These are phyloP conservation scores for Paedocypris sp. DNA, from an alignment of 2,113 vertebrate species.

Conservation along the genomic window DNA sequence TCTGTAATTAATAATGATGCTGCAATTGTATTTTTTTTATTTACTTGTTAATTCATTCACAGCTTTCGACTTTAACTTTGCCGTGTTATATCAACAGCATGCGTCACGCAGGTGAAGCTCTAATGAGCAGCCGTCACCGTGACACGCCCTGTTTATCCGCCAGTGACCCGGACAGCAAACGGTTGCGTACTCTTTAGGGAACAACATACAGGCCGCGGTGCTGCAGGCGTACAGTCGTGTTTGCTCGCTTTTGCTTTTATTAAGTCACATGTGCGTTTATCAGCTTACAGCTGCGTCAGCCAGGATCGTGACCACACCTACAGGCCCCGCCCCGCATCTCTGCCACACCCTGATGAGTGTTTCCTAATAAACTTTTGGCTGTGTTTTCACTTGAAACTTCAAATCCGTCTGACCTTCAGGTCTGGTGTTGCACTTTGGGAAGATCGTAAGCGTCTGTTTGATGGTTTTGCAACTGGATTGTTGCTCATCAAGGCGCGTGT, in stretches of 20 bases:
- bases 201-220: constrained; percentile 17
- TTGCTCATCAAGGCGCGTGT: neutral
- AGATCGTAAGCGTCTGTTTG: neutral
- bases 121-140: too few species aligned
- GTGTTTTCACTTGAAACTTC: neutral
- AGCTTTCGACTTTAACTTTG: too few species aligned
- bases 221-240: too few species aligned
- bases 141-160: too few species aligned
- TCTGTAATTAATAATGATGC: too few species aligned
- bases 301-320: neutral
- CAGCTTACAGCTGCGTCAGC: constrained; percentile 25
- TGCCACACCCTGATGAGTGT: neutral
- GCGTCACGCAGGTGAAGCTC: too few species aligned
- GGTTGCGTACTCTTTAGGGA: neutral
- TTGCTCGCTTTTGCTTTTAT: too few species aligned
- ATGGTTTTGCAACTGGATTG: neutral
- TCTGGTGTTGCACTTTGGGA: neutral
- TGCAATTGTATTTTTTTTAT: too few species aligned
- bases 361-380: too few species aligned
- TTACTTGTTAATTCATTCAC: too few species aligned
- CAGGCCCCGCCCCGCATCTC: neutral
- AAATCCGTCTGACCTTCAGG: neutral
- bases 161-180: too few species aligned
- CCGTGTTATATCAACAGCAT: too few species aligned
- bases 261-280: constrained; percentile 37